These are phyloP conservation scores for Choloepus hoffmanni DNA, from an alignment of 2,113 vertebrate genomes.

Conservation along the genomic window DNA sequence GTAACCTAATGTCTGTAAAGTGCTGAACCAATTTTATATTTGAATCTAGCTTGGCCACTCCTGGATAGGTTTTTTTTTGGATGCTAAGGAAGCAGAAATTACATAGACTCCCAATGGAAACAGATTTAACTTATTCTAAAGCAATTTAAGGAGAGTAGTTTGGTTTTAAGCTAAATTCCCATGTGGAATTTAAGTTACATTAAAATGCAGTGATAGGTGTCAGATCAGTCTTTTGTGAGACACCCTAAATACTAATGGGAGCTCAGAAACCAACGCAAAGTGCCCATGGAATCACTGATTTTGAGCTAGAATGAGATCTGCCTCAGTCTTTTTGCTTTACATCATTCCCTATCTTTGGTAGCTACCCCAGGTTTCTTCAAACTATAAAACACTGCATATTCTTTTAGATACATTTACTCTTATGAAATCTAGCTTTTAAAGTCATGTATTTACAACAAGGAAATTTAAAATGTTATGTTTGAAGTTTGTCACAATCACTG, in stretches of 20 bases:
- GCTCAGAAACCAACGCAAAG: neutral
- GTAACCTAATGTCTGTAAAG: neutral
- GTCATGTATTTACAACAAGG: neutral
- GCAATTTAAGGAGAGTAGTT: neutral
- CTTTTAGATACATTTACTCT: neutral
- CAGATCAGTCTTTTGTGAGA: neutral
- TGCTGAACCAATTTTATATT: neutral
- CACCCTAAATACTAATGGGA: neutral
- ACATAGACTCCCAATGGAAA: neutral
- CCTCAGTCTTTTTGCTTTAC: neutral
- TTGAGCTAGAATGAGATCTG: neutral
- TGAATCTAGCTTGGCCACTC: neutral
- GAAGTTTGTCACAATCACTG: neutral
- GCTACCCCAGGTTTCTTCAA: neutral
- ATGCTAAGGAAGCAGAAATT: neutral
- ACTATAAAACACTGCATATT: neutral
- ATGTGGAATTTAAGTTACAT: neutral
- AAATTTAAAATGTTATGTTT: constrained; percentile 17
- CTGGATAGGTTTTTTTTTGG: neutral
- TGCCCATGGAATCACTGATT: neutral
- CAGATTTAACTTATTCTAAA: neutral
- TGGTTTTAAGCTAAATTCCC: constrained; percentile 15
- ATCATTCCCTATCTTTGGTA: neutral
- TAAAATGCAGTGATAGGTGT: neutral
- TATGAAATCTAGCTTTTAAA: constrained; percentile 42